Percentiles rank a stretch among this genome's conserved stretches.
Evolutionary conservation across 1,140 invertebrate genomes (phyloP).

Genomic region (Drepana arcuata): DNA sequence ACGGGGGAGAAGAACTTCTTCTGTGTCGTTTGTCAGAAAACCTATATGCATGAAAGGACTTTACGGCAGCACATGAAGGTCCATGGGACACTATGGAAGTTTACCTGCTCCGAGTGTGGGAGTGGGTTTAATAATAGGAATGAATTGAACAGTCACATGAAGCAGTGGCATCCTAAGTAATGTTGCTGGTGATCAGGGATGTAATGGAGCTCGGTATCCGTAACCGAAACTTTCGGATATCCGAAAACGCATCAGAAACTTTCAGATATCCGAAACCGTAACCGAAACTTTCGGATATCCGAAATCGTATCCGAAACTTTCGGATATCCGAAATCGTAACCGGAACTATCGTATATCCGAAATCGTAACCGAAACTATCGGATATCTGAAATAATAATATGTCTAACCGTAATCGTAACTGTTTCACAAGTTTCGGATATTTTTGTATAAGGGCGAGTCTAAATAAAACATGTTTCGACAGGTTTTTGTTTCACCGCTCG

Average conservation of each 20-base stretch:
- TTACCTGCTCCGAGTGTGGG: constrained; percentile 68
- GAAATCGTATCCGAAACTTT: not conserved
- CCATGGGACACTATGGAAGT: constrained; percentile 72
- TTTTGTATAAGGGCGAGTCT: too few species aligned
- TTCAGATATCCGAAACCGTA: not conserved
- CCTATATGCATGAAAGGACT: constrained; percentile 79
- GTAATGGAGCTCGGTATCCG: not conserved
- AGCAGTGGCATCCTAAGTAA: constrained; percentile 61
- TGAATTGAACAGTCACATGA: constrained; percentile 56
- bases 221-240: not conserved
- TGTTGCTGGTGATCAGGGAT: too few species aligned
- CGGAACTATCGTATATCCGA: not conserved
- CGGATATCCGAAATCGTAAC: not conserved
- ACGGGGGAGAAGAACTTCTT: constrained; percentile 77
- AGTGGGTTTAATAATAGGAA: constrained; percentile 65
- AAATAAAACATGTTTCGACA: too few species aligned
- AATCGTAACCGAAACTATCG: not conserved
- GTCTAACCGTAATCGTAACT: too few species aligned
- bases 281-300: not conserved
- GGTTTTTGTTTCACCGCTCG: too few species aligned
- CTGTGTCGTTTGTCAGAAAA: constrained; percentile 73
- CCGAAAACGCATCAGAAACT: not conserved
- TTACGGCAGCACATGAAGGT: constrained; percentile 80
- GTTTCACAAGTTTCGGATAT: too few species aligned
- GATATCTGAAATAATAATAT: not conserved